Evolutionary conservation across 2,113 vertebrate species (phyloP).

Genomic region (Crypturellus undulatus): DNA sequence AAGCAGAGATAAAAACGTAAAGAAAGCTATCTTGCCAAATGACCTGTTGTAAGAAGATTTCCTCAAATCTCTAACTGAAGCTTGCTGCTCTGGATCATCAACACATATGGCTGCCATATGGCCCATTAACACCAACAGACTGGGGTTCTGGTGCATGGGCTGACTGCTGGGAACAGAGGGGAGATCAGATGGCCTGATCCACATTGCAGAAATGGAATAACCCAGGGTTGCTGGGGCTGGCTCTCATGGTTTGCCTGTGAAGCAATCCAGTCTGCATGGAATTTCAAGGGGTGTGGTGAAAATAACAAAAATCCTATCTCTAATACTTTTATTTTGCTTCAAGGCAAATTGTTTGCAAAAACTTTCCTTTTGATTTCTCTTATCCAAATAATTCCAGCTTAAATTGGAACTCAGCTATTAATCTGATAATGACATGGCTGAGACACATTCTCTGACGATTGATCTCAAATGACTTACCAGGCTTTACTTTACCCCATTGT

Average conservation of each 20-base stretch:
- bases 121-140: neutral
- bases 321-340: constrained; percentile 72
- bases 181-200: neutral
- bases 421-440: constrained; percentile 86
- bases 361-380: constrained; percentile 82
- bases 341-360: constrained; percentile 81
- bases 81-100: neutral
- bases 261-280: constrained; percentile 39
- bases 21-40: neutral
- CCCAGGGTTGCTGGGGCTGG: neutral
- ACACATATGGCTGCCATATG: neutral
- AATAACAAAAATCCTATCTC: constrained; percentile 57
- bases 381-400: constrained; percentile 85
- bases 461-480: constrained; percentile 80
- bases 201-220: constrained; percentile 8
- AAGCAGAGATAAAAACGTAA: neutral
- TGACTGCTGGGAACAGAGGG: neutral
- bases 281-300: constrained; percentile 70
- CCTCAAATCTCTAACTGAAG: neutral
- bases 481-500: constrained; percentile 78
- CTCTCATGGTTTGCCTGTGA: neutral
- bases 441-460: constrained; percentile 78
- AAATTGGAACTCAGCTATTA: constrained; percentile 82
- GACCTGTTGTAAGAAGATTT: neutral
- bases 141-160: neutral